Conservation (phyloP, 2,888 invertebrate species). For the Escarpia spicata region DNA sequence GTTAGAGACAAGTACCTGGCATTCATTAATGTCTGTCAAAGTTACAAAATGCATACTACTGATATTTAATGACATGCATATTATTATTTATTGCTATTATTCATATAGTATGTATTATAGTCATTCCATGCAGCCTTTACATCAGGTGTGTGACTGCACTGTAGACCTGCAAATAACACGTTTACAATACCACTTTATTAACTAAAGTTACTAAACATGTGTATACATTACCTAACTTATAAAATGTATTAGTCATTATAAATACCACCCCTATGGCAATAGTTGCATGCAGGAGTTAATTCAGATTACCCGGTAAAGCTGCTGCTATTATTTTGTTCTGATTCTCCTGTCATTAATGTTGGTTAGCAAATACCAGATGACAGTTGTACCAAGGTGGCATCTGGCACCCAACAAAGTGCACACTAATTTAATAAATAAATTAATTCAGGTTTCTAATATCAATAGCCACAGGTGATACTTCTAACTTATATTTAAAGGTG, state of each 20-base stretch:
- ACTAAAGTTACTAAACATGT: neutral
- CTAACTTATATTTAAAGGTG: neutral
- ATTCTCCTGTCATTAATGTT: neutral
- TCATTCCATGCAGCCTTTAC: neutral
- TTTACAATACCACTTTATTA: neutral
- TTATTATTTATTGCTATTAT: too few species aligned
- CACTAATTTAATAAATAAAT: neutral
- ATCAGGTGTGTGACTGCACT: neutral
- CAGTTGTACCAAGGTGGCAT: too few species aligned
- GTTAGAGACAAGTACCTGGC: neutral
- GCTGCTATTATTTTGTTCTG: neutral
- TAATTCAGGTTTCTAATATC: neutral
- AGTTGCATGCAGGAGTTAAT: neutral
- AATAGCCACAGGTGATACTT: neutral
- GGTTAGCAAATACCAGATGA: neutral
- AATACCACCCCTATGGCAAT: neutral
- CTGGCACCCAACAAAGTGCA: neutral
- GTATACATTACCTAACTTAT: neutral
- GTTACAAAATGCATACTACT: neutral
- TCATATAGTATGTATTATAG: too few species aligned
- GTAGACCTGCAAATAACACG: neutral
- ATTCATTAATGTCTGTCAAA: neutral
- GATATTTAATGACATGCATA: neutral
- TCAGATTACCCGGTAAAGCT: neutral
- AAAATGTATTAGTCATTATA: neutral